Evolutionary conservation across 2,113 vertebrate genomes (phyloP).

Genomic region (Bubalus kerabau): DNA sequence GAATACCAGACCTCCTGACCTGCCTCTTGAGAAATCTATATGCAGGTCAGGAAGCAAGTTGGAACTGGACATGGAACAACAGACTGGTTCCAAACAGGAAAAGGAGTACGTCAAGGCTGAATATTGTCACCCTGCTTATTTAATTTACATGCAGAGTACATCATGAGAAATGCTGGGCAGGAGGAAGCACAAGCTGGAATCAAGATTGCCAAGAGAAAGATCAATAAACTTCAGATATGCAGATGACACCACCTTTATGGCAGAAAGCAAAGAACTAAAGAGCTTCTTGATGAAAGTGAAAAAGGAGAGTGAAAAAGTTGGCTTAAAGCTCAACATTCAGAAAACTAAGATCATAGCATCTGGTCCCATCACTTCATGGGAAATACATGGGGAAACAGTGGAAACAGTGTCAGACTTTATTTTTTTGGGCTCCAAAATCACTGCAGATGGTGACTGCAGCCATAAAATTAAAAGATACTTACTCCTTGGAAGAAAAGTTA

Average conservation of each 20-base stretch:
- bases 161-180: background rate
- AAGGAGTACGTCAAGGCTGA: background rate
- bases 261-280: background rate
- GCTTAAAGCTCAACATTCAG: background rate
- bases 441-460: background rate
- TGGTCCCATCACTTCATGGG: background rate
- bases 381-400: background rate
- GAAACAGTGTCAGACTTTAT: background rate
- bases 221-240: background rate
- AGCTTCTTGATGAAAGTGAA: background rate
- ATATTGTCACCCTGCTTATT: background rate
- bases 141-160: background rate
- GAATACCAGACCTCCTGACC: background rate
- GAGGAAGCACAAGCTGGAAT: background rate
- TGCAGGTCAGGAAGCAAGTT: background rate
- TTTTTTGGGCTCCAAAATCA: background rate
- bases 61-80: background rate
- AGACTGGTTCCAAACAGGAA: background rate
- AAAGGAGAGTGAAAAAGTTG: background rate
- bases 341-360: background rate
- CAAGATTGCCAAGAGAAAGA: background rate
- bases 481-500: background rate
- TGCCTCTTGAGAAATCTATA: background rate
- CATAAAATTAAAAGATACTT: background rate
- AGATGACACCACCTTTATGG: background rate